Percentiles rank a stretch among this genome's conserved stretches.
Evolutionary conservation across 2,797 vertebrate genomes (phyloP).

Genomic region (Coregonus sp.): DNA sequence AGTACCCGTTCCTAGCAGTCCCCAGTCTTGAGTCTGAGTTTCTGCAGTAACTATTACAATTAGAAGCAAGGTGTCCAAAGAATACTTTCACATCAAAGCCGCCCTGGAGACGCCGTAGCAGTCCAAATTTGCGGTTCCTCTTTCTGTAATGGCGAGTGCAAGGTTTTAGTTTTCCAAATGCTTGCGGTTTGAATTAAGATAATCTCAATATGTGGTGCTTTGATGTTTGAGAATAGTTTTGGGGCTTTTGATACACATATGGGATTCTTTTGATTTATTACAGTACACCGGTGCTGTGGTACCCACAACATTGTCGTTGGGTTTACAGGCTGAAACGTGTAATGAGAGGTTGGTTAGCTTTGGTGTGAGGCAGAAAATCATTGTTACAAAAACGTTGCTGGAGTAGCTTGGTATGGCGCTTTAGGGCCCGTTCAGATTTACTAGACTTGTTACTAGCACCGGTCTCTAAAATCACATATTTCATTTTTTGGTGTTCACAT

Average conservation of each 20-base stretch:
- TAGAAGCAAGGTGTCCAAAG: conserved; percentile 59
- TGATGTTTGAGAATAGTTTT: conserved; percentile 75
- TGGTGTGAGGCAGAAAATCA: conserved; percentile 49
- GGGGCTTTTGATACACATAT: conserved; percentile 71
- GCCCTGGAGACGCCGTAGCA: conserved; percentile 63
- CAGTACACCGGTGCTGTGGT: conserved; percentile 50
- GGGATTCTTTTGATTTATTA: conserved; percentile 69
- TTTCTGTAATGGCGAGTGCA: conserved; percentile 66
- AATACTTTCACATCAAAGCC: conserved; percentile 73
- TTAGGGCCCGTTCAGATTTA: not conserved
- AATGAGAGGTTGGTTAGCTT: conserved; percentile 62
- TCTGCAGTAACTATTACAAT: conserved; percentile 53
- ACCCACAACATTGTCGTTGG: conserved; percentile 61
- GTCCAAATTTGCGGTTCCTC: conserved; percentile 69
- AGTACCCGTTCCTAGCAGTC: conserved; percentile 18
- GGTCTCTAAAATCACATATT: too few relatives aligned
- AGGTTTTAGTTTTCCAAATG: conserved; percentile 81
- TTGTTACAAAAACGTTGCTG: conserved; percentile 40
- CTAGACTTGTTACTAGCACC: too few relatives aligned
- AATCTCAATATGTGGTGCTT: conserved; percentile 75
- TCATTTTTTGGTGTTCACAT: too few relatives aligned
- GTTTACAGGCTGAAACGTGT: conserved; percentile 57
- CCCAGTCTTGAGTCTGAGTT: conserved; percentile 10
- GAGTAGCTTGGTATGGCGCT: conserved; percentile 45
- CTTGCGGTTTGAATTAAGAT: conserved; percentile 78